Evolutionary conservation across 1,140 invertebrate genomes (phyloP).

Genomic region (Matsumurasca onukii): DNA sequence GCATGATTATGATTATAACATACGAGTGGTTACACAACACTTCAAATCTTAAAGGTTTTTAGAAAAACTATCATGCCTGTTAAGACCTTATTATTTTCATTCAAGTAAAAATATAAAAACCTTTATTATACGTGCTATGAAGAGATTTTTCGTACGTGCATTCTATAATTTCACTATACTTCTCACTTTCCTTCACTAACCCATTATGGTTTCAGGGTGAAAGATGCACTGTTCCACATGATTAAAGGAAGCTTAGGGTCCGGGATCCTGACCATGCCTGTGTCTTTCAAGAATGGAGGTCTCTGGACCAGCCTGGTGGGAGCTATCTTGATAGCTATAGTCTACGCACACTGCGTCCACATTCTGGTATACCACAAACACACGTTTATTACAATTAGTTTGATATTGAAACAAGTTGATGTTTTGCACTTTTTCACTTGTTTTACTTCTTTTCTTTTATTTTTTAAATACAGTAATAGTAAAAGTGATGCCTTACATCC

Average conservation of each 20-base stretch:
- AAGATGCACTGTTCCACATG: slow-evolving; percentile 52
- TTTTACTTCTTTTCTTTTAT: background rate
- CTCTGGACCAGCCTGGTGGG: slow-evolving; percentile 51
- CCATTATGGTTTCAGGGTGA: slow-evolving; percentile 47
- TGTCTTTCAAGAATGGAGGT: slow-evolving; percentile 58
- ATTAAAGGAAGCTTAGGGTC: slow-evolving; percentile 57
- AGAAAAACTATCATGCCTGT: too few relatives aligned
- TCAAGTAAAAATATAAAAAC: too few relatives aligned
- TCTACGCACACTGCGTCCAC: slow-evolving; percentile 53
- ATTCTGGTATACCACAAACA: slow-evolving; percentile 46
- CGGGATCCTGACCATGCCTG: slow-evolving; percentile 60
- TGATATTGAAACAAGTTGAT: background rate
- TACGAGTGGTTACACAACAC: too few relatives aligned
- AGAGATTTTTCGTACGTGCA: too few relatives aligned
- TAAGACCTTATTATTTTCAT: too few relatives aligned
- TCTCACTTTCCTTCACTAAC: too few relatives aligned
- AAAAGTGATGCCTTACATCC: background rate
- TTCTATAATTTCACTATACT: too few relatives aligned
- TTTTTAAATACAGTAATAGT: background rate
- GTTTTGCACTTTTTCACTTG: background rate
- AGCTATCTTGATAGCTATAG: slow-evolving; percentile 48
- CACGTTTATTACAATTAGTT: background rate
- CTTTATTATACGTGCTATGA: too few relatives aligned
- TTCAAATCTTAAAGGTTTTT: too few relatives aligned
- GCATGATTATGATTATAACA: too few relatives aligned